These are phyloP conservation scores for Drosophila limbata DNA, from an alignment of 2,888 invertebrate genomes.

Conservation along the genomic window DNA sequence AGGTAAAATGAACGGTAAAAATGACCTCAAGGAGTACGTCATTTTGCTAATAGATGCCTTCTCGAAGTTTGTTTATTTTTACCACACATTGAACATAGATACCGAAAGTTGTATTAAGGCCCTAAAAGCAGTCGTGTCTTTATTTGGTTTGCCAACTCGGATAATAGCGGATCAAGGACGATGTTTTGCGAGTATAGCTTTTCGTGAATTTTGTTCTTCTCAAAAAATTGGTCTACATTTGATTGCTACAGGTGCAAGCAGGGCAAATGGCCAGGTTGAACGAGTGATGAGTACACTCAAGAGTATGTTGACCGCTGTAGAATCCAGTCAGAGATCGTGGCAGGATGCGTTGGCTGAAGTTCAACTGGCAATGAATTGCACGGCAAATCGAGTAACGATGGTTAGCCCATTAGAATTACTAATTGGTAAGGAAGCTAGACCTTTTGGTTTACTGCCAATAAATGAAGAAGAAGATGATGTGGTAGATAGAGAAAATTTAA, in stretches of 20 bases:
- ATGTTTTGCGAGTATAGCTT: too few species aligned
- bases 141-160: too few species aligned
- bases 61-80: constrained; percentile 6
- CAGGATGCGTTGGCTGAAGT: constrained; percentile 1
- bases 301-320: too few species aligned
- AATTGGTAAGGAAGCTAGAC: constrained; percentile 19
- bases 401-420: constrained; percentile 10
- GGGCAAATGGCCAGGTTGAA: too few species aligned
- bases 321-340: too few species aligned
- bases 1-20: constrained; percentile 13
- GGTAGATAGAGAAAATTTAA: constrained; percentile 17
- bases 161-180: too few species aligned
- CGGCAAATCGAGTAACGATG: constrained; percentile 9
- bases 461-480: constrained; percentile 7
- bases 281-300: too few species aligned
- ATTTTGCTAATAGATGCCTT: not conserved
- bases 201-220: too few species aligned
- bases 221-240: too few species aligned
- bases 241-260: too few species aligned
- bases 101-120: constrained; percentile 9
- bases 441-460: constrained; percentile 12
- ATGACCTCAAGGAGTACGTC: constrained; percentile 4
- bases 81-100: constrained; percentile 9
- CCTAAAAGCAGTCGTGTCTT: too few species aligned
- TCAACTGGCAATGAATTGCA: constrained; percentile 17